These are phyloP conservation scores for Saguinus midas DNA, from an alignment of 2,113 vertebrate genomes.

Conservation along the genomic window DNA sequence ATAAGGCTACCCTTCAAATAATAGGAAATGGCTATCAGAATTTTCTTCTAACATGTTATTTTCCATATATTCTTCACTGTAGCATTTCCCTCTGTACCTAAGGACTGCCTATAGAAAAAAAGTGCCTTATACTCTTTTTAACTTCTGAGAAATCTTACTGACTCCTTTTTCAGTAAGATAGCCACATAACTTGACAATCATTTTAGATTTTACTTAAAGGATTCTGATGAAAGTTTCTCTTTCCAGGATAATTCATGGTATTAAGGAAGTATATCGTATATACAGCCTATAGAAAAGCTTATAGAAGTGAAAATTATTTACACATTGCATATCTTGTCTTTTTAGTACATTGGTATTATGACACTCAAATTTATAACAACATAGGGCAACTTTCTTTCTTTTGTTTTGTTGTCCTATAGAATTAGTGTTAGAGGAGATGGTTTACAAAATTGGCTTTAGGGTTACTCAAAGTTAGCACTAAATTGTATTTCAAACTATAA, in stretches of 20 bases:
- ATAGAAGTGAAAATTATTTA: slow-evolving; percentile 13
- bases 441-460: not conserved
- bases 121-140: not conserved
- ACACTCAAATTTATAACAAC: not conserved
- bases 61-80: not conserved
- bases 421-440: not conserved
- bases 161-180: not conserved
- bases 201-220: not conserved
- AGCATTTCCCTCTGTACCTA: not conserved
- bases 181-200: not conserved
- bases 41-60: not conserved
- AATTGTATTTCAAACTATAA: slow-evolving; percentile 29
- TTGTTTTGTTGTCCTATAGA: not conserved
- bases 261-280: not conserved
- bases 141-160: not conserved
- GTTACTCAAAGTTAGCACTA: not conserved
- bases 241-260: not conserved
- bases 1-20: not conserved
- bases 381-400: not conserved
- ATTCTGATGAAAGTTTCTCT: not conserved
- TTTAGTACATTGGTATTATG: not conserved
- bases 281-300: not conserved
- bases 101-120: not conserved
- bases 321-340: not conserved
- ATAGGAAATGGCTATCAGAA: not conserved